Percentiles rank a stretch among this genome's conserved stretches.
These are phyloP conservation scores for Augiades crinisus DNA, from an alignment of 2,888 invertebrate genomes.

Conservation along the genomic window DNA sequence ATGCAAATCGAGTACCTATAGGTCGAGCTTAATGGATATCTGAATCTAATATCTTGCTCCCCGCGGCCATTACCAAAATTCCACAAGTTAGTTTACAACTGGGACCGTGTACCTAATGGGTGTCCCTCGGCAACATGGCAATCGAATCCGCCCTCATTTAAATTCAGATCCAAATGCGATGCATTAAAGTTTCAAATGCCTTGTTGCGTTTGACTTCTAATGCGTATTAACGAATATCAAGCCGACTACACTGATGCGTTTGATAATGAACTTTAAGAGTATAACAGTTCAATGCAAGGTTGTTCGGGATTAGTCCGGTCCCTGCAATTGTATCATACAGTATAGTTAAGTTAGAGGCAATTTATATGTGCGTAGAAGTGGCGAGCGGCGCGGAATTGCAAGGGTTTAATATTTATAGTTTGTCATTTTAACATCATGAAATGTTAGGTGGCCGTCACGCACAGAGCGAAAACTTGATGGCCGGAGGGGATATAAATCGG, in stretches of 20 bases:
- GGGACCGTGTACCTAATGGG: slow-evolving; percentile 18
- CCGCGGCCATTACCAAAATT: slow-evolving; percentile 18
- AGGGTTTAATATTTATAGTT: too few species aligned
- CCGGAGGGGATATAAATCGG: too few species aligned
- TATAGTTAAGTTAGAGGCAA: too few species aligned
- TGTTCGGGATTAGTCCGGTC: not conserved
- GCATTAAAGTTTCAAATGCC: not conserved
- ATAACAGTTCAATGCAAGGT: not conserved
- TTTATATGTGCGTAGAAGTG: too few species aligned
- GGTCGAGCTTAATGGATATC: slow-evolving; percentile 15
- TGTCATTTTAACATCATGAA: too few species aligned
- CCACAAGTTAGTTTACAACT: slow-evolving; percentile 15
- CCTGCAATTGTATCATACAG: not conserved
- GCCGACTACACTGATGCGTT: not conserved
- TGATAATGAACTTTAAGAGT: not conserved
- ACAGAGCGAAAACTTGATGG: too few species aligned
- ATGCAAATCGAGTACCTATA: slow-evolving; percentile 18
- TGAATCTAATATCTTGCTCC: slow-evolving; percentile 15
- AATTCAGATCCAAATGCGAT: not conserved
- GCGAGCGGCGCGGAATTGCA: too few species aligned
- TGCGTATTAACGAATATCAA: slow-evolving; percentile 1
- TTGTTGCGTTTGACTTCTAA: not conserved
- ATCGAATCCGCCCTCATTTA: not conserved
- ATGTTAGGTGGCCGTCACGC: too few species aligned
- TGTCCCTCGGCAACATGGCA: slow-evolving; percentile 3